These are phyloP conservation scores for Trichonephila clavata DNA, from an alignment of 1,140 invertebrate species.

Conservation along the genomic window DNA sequence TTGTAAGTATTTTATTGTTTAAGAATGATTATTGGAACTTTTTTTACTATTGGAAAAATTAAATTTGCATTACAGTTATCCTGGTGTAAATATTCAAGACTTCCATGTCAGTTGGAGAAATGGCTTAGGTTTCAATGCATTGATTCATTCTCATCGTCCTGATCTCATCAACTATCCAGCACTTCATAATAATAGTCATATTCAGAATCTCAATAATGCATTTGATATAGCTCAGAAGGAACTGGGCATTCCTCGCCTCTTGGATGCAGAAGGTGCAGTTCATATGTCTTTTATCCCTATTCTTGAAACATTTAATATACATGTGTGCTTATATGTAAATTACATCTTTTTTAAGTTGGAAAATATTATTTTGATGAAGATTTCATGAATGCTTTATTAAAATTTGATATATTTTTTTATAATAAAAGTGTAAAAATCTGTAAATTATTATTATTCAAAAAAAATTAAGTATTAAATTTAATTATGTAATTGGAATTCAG, in stretches of 20 bases:
- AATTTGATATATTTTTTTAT: not conserved
- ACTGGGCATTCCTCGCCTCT: constrained; percentile 91
- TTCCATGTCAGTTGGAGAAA: constrained; percentile 94
- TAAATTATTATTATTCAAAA: too few species aligned
- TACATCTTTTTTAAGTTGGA: not conserved
- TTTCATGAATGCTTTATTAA: too few species aligned
- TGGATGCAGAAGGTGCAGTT: constrained; percentile 89
- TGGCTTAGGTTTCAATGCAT: constrained; percentile 97
- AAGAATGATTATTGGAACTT: too few species aligned
- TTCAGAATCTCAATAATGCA: constrained; percentile 96
- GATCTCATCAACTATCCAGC: constrained; percentile 93
- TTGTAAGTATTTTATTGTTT: too few species aligned
- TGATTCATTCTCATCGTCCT: constrained; percentile 97
- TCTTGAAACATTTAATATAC: too few species aligned
- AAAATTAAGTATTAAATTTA: too few species aligned
- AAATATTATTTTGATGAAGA: not conserved
- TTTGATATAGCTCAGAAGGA: constrained; percentile 96
- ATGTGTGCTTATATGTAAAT: too few species aligned
- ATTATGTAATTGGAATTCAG: too few species aligned
- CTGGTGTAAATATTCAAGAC: constrained; percentile 80
- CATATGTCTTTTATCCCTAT: not conserved
- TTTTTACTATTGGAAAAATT: too few species aligned
- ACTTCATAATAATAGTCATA: constrained; percentile 88
- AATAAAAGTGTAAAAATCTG: not conserved
- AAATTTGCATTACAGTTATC: constrained; percentile 82